Conservation (phyloP, 2,888 invertebrate genomes). For the Timema podura region DNA sequence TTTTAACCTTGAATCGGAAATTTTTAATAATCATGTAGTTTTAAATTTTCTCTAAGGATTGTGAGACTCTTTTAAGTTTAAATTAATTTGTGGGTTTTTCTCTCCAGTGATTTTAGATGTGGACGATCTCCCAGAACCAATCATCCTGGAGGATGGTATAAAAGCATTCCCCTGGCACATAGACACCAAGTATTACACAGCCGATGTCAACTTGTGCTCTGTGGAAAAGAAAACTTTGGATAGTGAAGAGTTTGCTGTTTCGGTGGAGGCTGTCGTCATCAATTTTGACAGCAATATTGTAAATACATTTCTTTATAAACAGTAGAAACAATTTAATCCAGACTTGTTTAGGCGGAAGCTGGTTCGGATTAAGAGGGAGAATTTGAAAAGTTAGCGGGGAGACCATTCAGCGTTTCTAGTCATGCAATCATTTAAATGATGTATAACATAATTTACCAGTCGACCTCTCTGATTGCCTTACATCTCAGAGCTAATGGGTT, state of each 20-base stretch:
- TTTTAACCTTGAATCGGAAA: no score
- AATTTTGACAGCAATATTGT: constrained; percentile 57
- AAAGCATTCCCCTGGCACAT: constrained; percentile 53
- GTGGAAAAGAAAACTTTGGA: constrained; percentile 49
- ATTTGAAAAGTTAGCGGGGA: no score
- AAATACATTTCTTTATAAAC: neutral
- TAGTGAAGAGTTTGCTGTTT: constrained; percentile 46
- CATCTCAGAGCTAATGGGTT: no score
- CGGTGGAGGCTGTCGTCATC: constrained; percentile 59
- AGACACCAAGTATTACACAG: constrained; percentile 68
- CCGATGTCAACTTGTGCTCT: constrained; percentile 56
- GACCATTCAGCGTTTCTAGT: no score
- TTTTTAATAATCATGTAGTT: no score
- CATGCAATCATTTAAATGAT: no score
- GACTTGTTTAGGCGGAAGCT: neutral
- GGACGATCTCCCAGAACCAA: constrained; percentile 37
- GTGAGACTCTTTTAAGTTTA: no score
- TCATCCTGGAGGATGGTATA: constrained; percentile 38
- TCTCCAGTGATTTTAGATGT: constrained; percentile 33
- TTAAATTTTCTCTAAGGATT: no score
- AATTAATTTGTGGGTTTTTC: neutral
- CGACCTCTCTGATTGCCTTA: no score
- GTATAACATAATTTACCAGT: no score
- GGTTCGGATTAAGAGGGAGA: no score
- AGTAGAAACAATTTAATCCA: neutral